Base-by-base conservation (phyloP, 2,797 vertebrate genomes). In the Sebastes matsubarae region DNA sequence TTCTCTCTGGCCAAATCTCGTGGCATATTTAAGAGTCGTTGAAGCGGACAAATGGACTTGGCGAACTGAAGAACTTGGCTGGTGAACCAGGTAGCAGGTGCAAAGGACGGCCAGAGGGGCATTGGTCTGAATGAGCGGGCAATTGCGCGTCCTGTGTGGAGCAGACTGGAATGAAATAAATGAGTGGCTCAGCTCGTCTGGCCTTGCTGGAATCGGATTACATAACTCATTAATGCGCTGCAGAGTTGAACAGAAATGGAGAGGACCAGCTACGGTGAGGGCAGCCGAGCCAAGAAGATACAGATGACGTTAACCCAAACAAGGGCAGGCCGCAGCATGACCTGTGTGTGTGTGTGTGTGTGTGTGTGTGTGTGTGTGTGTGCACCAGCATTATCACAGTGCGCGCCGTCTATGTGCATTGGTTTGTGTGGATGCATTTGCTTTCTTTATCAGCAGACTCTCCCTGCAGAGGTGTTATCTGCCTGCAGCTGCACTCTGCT, bases 21-120 rank as follows among this genome's bases (percentile, higher is more conserved):
- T 20, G 46, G 61, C 68, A 66, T 78, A 77, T 86, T 91, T 90
- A 89, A 79, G 68, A 87, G 68, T 75, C 68, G 74, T 24, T 76
- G 84, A 85, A 81, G 89, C 86, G 75, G 82, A 92, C 85, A 77
- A 90, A 85, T 46, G 75, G 78, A 84, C 80, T 87, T 86, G 88
- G 78, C 78, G 6, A 78, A 59, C 58, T 42, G 54, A 60, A 46
- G 73, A 59, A 81, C 58, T 87, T 85, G 88, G 85, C 86, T 79
- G 67, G 81, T 71, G 38, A 61, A 34, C 30, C 80, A 90, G 87
- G 92, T 80, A 81, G 81, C 83, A 93, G 88, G 89, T 91, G 89
- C 77, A 83, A 65, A 83, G 75, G 70, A 83, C 79, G 38, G 80
- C 81, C 72, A 79, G 68, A 82, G 82, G 86, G 80, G 63, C 70